Base-by-base conservation (phyloP, 2,113 vertebrate genomes). In the Rafetus swinhoei region DNA sequence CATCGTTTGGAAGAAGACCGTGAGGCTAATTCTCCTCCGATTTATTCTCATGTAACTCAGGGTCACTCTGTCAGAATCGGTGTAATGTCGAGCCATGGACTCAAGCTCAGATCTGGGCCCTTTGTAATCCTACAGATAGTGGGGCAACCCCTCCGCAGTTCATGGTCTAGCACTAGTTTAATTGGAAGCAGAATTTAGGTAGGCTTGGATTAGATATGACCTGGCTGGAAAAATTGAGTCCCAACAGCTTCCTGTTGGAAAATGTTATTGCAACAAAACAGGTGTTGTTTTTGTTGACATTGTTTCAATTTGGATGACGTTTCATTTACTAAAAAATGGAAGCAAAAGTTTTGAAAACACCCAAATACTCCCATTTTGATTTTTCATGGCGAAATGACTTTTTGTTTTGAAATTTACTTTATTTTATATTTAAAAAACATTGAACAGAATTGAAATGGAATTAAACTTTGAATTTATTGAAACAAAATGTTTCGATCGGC, bases 401-500 rank as follows among this genome's bases (percentile, higher is more conserved):
- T 90, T 80, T 57, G 18, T 79, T 81, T 1, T 3, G 22, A 76
- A 82, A 39, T 45, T 10, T 59, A 80, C 45, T 11, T 2, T 4
- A 85, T 32, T 19, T 39, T 54, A 35, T n/a, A 45, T 69, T 35
- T 69, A 18, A 18, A n/a, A 35, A 35, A 10, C 32, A 69, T 69
- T 10, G 45, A 25, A 76, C 25, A 19, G 53, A 85, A 60, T 65
- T 82, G 90, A 55, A 9, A 79, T 27, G 15, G 56, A 32, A 90
- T 29, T 55, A 50, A 92, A 59, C 7, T 74, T 85, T 0, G 79
- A n/a, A 94, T 69, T 19, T 22, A 39, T 50, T 50, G 74, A 76
- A 45, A 76, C 6, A 24, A 45, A n/a, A 15, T 7, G 74, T 4
- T 0, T 29, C 4, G 0, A 3, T 88, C 5, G 32, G 4, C 25